These are phyloP conservation scores for Oophaga sylvatica DNA, from an alignment of 2,797 vertebrate genomes.

Conservation along the genomic window DNA sequence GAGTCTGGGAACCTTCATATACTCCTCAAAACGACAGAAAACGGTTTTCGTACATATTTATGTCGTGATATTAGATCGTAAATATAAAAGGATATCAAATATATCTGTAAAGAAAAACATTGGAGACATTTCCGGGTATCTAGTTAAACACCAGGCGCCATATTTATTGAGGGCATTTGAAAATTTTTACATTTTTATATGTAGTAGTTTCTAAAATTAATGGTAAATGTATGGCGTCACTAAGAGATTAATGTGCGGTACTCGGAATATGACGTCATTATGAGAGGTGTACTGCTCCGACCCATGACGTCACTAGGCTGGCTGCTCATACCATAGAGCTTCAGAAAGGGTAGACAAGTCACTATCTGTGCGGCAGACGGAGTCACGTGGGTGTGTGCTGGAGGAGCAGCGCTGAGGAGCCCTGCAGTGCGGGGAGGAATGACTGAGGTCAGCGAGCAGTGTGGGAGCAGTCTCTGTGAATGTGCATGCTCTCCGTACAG, in stretches of 20 bases:
- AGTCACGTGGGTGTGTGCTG: not conserved
- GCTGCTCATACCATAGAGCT: slow-evolving; percentile 8
- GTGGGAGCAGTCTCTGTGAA: too few species aligned
- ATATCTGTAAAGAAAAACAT: not conserved
- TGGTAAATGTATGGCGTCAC: not conserved
- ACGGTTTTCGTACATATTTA: fast-evolving
- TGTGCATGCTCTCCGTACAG: too few species aligned
- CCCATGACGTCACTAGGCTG: not conserved
- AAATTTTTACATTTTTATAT: not conserved
- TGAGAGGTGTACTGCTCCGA: not conserved
- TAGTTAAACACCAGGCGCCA: not conserved
- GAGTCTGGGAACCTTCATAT: not conserved
- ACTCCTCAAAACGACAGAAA: not conserved
- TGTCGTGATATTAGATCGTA: not conserved
- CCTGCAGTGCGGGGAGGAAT: not conserved
- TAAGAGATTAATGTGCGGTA: not conserved
- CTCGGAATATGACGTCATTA: not conserved
- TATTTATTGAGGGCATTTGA: slow-evolving; percentile 34
- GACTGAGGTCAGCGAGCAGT: too few species aligned
- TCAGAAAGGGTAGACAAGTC: not conserved
- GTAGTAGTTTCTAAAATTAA: not conserved
- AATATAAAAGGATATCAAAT: not conserved
- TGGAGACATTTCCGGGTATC: not conserved
- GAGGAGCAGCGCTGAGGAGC: not conserved
- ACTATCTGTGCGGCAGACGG: not conserved